A percentile compares a stretch with the other conserved stretches of the same genome.
Conservation (phyloP, 2,113 vertebrate species). For the Centropus unirufus region DNA sequence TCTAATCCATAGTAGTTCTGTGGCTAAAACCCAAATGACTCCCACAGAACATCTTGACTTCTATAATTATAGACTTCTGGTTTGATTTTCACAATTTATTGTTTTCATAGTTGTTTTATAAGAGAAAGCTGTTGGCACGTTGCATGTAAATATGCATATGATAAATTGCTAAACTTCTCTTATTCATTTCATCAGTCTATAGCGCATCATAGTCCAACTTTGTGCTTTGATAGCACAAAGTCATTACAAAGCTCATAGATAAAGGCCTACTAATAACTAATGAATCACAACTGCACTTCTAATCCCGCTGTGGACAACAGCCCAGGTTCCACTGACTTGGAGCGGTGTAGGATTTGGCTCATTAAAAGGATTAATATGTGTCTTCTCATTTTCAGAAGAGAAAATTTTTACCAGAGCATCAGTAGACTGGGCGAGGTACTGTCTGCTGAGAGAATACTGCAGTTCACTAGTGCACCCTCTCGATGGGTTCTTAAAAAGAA, state of each 20-base stretch:
- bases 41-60: neutral
- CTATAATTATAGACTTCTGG: neutral
- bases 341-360: neutral
- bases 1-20: neutral
- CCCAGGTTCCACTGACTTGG: neutral
- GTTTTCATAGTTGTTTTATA: neutral
- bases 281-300: neutral
- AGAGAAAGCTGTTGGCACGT: neutral
- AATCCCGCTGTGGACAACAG: neutral
- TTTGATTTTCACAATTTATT: neutral
- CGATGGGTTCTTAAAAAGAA: neutral
- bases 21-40: neutral
- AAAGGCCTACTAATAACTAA: neutral
- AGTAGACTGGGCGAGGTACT: accelerated
- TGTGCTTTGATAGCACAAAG: neutral
- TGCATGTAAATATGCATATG: neutral
- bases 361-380: neutral
- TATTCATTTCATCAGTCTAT: neutral
- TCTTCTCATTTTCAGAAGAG: neutral
- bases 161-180: neutral
- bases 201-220: neutral
- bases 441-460: accelerated
- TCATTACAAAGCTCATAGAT: neutral
- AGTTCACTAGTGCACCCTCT: neutral
- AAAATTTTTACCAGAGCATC: neutral